Conservation (phyloP, 2,797 vertebrate genomes). For the Rhadinocentrus ornatus region DNA sequence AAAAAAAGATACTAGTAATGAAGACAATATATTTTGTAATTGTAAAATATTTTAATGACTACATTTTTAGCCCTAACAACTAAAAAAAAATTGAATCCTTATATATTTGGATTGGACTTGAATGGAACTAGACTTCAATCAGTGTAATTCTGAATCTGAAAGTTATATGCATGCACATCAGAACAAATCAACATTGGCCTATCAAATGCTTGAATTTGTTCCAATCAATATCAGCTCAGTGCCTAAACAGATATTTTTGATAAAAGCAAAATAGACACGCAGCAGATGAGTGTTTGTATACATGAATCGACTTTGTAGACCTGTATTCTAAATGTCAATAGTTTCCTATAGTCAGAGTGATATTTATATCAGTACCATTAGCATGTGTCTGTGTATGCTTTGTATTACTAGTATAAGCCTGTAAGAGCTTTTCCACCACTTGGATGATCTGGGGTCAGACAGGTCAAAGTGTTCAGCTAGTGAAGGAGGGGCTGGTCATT, state of each 20-base stretch:
- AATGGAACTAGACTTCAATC: not conserved
- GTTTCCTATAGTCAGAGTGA: conserved; percentile 26
- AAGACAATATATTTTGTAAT: not conserved
- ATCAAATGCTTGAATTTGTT: conserved; percentile 12
- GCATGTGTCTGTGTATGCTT: conserved; percentile 3
- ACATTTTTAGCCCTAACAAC: not conserved
- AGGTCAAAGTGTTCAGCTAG: conserved; percentile 62
- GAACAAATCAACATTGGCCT: not conserved
- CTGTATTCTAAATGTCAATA: conserved; percentile 22
- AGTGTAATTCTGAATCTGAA: not conserved
- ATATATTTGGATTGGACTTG: not conserved
- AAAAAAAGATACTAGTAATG: conserved; percentile 13
- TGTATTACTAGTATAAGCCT: conserved; percentile 20
- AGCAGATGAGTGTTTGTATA: conserved; percentile 1
- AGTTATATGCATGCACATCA: conserved; percentile 3
- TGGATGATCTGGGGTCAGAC: conserved; percentile 39
- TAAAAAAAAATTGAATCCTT: not conserved
- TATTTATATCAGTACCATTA: conserved; percentile 5
- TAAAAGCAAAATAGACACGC: not conserved
- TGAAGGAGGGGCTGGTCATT: conserved; percentile 21
- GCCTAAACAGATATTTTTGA: not conserved
- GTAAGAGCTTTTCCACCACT: conserved; percentile 28
- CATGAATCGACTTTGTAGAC: conserved; percentile 8
- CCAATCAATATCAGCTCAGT: conserved; percentile 5
- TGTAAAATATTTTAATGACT: not conserved